These are phyloP conservation scores for Selenia dentaria DNA, from an alignment of 2,888 invertebrate species.

Conservation along the genomic window DNA sequence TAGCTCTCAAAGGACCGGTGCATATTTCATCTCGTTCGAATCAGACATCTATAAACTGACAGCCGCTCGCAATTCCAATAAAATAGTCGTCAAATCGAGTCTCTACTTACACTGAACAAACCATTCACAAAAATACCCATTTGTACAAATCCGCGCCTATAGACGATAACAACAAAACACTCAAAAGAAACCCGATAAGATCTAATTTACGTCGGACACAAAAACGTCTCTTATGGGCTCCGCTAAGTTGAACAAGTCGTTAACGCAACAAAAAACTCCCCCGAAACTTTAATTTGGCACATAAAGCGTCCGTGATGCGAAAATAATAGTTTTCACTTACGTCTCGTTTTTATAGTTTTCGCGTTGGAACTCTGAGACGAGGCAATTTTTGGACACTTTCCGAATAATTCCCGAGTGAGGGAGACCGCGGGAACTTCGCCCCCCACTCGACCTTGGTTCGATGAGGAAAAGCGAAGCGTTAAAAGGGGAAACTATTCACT, in stretches of 20 bases:
- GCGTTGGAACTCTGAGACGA: constrained; percentile 37
- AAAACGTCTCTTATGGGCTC: constrained; percentile 46
- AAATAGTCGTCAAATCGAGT: not conserved
- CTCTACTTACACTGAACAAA: not conserved
- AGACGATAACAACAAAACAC: constrained; percentile 41
- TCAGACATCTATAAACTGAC: not conserved
- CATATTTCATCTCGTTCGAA: constrained; percentile 1
- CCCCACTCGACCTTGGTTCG: constrained; percentile 25
- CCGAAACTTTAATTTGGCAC: constrained; percentile 50
- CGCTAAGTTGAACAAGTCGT: constrained; percentile 49
- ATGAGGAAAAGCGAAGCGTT: constrained; percentile 23
- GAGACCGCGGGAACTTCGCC: constrained; percentile 18
- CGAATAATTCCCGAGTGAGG: constrained; percentile 20
- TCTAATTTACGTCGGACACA: constrained; percentile 48
- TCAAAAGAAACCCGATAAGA: constrained; percentile 38
- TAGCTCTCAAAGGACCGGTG: constrained; percentile 3
- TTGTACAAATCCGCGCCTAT: constrained; percentile 29
- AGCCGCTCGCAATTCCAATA: not conserved
- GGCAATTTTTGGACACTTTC: constrained; percentile 36
- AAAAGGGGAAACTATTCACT: constrained; percentile 26
- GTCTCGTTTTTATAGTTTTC: constrained; percentile 43
- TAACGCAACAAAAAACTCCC: constrained; percentile 47
- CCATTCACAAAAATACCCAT: constrained; percentile 2
- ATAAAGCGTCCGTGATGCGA: constrained; percentile 47
- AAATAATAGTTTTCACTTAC: constrained; percentile 51